A percentile compares a stretch with the other conserved stretches of the same genome.
Conservation (phyloP, 2,888 invertebrate species). For the Ophion ellenae region DNA sequence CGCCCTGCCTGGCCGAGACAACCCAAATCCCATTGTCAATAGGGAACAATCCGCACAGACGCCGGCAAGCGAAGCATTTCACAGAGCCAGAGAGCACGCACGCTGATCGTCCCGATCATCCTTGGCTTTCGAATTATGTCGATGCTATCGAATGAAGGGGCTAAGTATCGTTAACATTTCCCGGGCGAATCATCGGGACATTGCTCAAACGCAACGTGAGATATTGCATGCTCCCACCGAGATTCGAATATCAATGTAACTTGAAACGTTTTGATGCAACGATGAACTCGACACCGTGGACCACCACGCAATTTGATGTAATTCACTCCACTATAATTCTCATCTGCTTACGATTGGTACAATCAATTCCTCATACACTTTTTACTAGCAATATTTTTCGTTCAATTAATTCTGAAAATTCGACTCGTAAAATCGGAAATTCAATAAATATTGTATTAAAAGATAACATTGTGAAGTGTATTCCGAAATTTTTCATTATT, state of each 20-base stretch:
- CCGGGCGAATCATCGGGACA: neutral
- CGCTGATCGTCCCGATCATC: neutral
- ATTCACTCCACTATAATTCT: neutral
- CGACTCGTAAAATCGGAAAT: too few species aligned
- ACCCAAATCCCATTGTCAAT: neutral
- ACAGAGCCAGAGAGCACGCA: neutral
- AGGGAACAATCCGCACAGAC: neutral
- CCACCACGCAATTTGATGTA: too few species aligned
- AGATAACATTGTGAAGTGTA: too few species aligned
- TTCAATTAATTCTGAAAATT: too few species aligned
- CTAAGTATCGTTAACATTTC: neutral
- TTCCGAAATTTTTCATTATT: too few species aligned
- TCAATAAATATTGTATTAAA: too few species aligned
- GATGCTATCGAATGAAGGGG: neutral
- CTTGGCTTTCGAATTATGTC: neutral
- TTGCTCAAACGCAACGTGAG: neutral
- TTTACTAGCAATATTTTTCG: too few species aligned
- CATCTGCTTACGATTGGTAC: neutral
- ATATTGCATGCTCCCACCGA: neutral
- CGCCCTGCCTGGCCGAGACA: neutral
- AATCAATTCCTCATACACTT: neutral
- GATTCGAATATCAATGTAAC: neutral
- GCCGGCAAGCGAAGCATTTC: neutral
- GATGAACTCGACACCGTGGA: neutral
- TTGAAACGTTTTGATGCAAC: neutral